Conservation (phyloP, 2,113 vertebrate species). For the Atrichornis clamosus region DNA sequence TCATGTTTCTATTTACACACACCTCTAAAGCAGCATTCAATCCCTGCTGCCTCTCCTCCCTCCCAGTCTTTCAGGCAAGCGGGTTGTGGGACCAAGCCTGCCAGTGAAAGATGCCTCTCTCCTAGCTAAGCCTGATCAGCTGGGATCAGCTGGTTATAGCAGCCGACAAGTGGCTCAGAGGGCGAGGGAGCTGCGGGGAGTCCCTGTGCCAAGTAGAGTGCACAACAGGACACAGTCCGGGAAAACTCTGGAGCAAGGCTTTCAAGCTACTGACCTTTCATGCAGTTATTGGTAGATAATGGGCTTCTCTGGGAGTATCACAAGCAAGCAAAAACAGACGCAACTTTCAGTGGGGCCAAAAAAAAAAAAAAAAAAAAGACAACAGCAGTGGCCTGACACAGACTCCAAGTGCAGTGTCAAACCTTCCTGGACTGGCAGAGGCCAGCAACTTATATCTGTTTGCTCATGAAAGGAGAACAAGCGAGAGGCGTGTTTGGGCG, state of each 20-base stretch:
- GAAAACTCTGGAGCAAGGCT: not conserved
- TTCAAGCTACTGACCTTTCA: not conserved
- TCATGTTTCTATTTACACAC: not conserved
- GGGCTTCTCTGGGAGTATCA: not conserved
- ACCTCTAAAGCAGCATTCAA: not conserved
- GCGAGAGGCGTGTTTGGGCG: fast-evolving
- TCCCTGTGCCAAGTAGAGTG: not conserved
- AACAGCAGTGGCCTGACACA: not conserved
- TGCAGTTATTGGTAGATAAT: not conserved
- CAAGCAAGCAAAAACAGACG: not conserved
- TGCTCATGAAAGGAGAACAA: not conserved
- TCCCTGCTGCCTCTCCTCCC: not conserved
- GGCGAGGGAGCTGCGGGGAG: not conserved
- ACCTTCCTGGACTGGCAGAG: not conserved
- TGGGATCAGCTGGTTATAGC: not conserved
- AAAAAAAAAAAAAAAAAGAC: not conserved
- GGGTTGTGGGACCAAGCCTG: not conserved
- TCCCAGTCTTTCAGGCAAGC: not conserved
- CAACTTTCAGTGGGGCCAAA: not conserved
- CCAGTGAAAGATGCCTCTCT: not conserved
- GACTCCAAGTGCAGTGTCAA: fast-evolving
- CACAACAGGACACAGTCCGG: not conserved
- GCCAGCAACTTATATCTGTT: not conserved
- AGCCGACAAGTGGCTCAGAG: not conserved
- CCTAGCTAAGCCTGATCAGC: slow-evolving; percentile 22